phyloP scores from a whole-genome alignment of 2,113 vertebrate genomes.

The Orycteropus afer region DNA sequence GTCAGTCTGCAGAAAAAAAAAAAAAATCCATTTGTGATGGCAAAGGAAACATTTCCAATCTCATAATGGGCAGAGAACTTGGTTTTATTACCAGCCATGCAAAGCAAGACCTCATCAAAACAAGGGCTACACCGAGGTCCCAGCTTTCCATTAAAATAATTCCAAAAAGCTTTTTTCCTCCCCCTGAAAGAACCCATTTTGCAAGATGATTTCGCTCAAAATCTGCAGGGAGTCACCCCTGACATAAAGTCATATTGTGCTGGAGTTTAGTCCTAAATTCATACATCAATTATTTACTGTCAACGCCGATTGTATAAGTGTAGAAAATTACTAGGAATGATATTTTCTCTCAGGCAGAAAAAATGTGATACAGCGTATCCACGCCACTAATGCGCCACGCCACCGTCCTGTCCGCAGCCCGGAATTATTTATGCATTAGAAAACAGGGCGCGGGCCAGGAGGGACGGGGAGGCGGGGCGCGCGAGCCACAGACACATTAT shows the following conservation, averaged over 20 bases:
- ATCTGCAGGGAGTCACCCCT: constrained; percentile 99
- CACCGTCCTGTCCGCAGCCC: constrained; percentile 89
- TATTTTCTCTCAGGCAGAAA: constrained; percentile 99
- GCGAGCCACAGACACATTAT: constrained; percentile 96
- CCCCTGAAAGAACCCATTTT: constrained; percentile 95
- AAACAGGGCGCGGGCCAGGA: constrained; percentile 90
- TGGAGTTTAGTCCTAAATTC: constrained; percentile 99
- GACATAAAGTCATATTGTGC: constrained; percentile 99
- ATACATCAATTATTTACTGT: constrained; percentile 99
- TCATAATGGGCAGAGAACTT: constrained; percentile 88
- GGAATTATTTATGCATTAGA: constrained; percentile 99
- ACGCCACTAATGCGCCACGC: constrained; percentile 92
- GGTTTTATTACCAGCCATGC: constrained; percentile 91
- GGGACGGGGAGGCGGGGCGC: constrained; percentile 78
- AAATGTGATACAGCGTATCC: constrained; percentile 97
- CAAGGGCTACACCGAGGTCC: constrained; percentile 81
- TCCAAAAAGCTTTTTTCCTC: constrained; percentile 85
- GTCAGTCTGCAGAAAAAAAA: constrained; percentile 85
- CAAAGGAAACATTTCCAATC: constrained; percentile 91
- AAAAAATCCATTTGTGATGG: constrained; percentile 92
- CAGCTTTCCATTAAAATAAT: constrained; percentile 90
- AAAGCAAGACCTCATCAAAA: constrained; percentile 93
- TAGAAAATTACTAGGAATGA: constrained; percentile 99
- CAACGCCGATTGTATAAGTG: constrained; percentile 97
- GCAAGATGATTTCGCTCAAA: constrained; percentile 95